Evolutionary conservation across 2,113 vertebrate species (phyloP), one percentile per base, ranked within the genome.

Genomic region (Tichodroma muraria): DNA sequence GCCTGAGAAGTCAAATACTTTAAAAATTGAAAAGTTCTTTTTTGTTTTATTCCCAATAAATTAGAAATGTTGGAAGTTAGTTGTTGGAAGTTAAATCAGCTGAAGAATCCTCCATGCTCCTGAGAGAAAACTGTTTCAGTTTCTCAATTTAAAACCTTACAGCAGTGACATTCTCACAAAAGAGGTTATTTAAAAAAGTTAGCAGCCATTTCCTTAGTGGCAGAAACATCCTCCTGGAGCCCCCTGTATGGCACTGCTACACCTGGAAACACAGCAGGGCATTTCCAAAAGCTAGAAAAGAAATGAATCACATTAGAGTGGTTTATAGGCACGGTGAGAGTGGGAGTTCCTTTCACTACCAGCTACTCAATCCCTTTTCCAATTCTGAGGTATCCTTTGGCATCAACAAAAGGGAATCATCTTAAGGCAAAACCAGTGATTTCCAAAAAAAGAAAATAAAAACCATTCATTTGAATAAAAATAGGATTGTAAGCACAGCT

Each of bases 351-450:
- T 83, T 79, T 37, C 64, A 40, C 66, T 89, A n/a, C n/a, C n/a
- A n/a, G n/a, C n/a, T n/a, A 57, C 75, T 59, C 33, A 45, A 79
- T 33, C 44, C 52, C 63, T 87, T 76, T 70, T 73, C 80, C 75
- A 66, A 10, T 54, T 15, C 40, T 93, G 96, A 98, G 95, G 97
- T 97, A 97, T 92, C 75, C 38, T 78, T 95, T 70, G 88, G 77
- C 47, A 88, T 92, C 86, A 91, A 94, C 61, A 80, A 85, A 88
- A 91, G 35, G 56, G 90, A 69, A 95, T 20, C 15, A 80, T 33
- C 61, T 95, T 97, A 97, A 98, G 97, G 97, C 97, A 97, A 95
- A 90, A 42, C 2, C 54, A 72, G 64, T n/a, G 27, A 40, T 71
- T 95, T 85, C 77, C 57, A 56, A 50, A 44, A 57, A 68, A 89